phyloP scores from a whole-genome alignment of 2,888 invertebrate species.

The Dynastes grantii region DNA sequence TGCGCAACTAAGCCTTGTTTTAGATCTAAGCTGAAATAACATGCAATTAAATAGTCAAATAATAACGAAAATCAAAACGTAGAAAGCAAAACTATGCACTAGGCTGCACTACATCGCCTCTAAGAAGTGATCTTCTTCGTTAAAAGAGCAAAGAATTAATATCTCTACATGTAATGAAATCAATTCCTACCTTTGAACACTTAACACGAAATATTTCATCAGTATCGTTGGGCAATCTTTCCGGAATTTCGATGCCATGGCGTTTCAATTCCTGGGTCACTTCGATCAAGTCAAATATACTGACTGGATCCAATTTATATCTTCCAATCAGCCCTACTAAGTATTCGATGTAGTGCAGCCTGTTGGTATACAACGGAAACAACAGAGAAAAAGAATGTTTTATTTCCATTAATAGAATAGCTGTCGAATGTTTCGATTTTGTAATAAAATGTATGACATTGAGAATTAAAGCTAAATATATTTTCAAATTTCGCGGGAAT shows the following conservation, averaged over 20 bases:
- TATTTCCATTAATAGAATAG: too few relatives aligned
- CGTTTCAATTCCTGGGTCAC: conserved; percentile 90
- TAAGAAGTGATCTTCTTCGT: neutral
- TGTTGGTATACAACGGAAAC: conserved; percentile 68
- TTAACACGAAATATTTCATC: conserved; percentile 88
- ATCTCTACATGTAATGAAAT: neutral
- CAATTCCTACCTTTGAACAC: conserved; percentile 84
- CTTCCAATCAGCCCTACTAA: conserved; percentile 90
- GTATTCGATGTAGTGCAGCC: conserved; percentile 96
- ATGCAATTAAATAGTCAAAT: neutral
- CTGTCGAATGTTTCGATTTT: neutral
- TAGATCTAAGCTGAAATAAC: neutral
- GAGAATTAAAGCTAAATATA: too few relatives aligned
- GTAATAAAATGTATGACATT: neutral
- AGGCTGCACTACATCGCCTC: conserved; percentile 50
- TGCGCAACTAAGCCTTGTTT: neutral
- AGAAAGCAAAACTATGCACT: conserved; percentile 34
- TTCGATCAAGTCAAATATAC: conserved; percentile 89
- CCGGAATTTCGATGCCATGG: conserved; percentile 87
- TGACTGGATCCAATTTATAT: conserved; percentile 89
- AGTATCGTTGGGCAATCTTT: conserved; percentile 86
- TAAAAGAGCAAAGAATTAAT: conserved; percentile 8
- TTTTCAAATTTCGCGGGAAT: too few relatives aligned
- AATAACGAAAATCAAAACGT: neutral
- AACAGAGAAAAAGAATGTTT: conserved; percentile 58